Evolutionary conservation across 23 tunicate species (phyloP).

Genomic region (Pegea sp.): DNA sequence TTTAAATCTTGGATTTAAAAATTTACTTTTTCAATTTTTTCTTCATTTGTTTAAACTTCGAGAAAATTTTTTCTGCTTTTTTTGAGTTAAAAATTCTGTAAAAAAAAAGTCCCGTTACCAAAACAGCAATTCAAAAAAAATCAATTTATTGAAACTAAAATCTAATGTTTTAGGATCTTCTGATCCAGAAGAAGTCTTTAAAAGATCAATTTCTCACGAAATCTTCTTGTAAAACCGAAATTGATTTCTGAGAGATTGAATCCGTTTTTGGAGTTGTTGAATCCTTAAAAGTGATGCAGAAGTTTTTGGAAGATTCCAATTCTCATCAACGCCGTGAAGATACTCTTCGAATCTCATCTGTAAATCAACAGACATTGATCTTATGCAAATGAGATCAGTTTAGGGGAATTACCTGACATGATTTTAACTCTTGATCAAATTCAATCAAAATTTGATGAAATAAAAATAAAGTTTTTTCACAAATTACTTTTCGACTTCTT

Average conservation of each 20-base stretch:
- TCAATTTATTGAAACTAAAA: too few species aligned
- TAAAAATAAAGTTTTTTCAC: slow-evolving; percentile 31
- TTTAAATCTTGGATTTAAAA: background rate
- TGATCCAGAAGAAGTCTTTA: too few species aligned
- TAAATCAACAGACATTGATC: background rate
- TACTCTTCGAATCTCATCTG: slow-evolving; percentile 45
- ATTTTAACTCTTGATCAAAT: slow-evolving; percentile 53
- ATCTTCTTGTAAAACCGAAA: slow-evolving; percentile 42
- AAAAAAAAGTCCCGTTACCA: background rate
- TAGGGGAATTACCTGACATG: slow-evolving; percentile 31
- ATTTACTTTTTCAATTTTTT: slow-evolving; percentile 35
- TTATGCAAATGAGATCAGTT: background rate
- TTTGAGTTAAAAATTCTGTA: slow-evolving; percentile 45
- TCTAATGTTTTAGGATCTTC: too few species aligned
- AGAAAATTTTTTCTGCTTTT: slow-evolving; percentile 39
- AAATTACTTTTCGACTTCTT: slow-evolving; percentile 30
- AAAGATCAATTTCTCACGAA: too few species aligned
- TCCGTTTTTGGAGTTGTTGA: slow-evolving; percentile 27
- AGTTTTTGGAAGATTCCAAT: slow-evolving; percentile 76
- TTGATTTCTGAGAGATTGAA: slow-evolving; percentile 40
- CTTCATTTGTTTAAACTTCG: slow-evolving; percentile 65
- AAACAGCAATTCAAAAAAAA: background rate
- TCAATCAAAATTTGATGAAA: slow-evolving; percentile 17
- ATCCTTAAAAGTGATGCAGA: slow-evolving; percentile 67
- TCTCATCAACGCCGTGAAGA: slow-evolving; percentile 15